Evolutionary conservation across 2,888 invertebrate genomes (phyloP).

Genomic region (Heliconius ethilla): DNA sequence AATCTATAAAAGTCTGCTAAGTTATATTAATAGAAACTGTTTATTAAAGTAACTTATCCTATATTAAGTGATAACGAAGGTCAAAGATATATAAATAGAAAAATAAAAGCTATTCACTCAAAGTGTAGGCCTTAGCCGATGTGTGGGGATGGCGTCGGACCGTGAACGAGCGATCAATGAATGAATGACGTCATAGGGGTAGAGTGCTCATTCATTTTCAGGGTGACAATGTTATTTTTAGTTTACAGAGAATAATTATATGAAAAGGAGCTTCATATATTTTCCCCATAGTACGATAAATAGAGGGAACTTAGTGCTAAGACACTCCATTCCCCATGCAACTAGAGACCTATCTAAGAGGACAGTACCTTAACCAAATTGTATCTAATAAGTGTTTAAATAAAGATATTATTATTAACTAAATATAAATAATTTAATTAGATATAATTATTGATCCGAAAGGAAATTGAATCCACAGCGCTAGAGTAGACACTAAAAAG

Average conservation of each 20-base stretch:
- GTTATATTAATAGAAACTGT: conserved; percentile 1
- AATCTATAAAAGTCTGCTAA: background rate
- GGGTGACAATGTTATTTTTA: background rate
- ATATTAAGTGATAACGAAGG: background rate
- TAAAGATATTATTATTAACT: no score
- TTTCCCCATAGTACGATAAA: no score
- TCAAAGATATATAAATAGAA: conserved; percentile 10
- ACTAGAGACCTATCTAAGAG: no score
- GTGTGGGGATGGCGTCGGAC: conserved; percentile 13
- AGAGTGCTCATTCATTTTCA: conserved; percentile 24
- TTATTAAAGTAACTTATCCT: conserved; percentile 1
- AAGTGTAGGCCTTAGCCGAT: background rate
- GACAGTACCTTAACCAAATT: no score
- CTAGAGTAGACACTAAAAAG: no score
- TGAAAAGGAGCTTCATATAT: background rate
- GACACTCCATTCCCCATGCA: no score
- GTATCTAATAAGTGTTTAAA: no score
- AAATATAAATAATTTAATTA: no score
- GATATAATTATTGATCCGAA: no score
- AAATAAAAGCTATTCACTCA: conserved; percentile 19
- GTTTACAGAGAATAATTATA: background rate
- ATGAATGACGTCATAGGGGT: conserved; percentile 31
- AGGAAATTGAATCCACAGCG: no score
- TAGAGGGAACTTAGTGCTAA: no score
- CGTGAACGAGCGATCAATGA: conserved; percentile 29